Percentiles rank a stretch among this genome's conserved stretches.
Evolutionary conservation across 2,888 invertebrate species (phyloP).

Genomic region (Stomorhina lunata): DNA sequence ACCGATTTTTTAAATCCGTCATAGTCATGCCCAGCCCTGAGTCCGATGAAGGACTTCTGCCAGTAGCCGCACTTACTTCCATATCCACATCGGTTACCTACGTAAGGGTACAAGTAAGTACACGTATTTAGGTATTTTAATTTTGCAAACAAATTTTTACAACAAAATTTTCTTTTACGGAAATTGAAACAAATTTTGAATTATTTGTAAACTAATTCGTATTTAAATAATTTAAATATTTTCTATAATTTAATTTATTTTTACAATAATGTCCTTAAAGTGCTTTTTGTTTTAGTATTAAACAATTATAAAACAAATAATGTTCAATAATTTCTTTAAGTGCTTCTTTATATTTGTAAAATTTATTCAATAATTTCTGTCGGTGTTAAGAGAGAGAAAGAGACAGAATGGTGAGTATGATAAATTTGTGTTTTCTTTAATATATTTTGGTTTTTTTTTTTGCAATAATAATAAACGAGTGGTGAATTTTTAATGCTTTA

Average conservation of each 20-base stretch:
- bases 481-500: constrained; percentile 12
- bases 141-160: constrained; percentile 2
- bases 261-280: background rate
- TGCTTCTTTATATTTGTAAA: constrained; percentile 12
- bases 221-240: no score
- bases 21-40: constrained; percentile 95
- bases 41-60: constrained; percentile 95
- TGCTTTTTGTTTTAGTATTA: constrained; percentile 5
- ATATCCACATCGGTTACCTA: constrained; percentile 80
- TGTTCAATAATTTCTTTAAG: background rate
- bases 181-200: constrained; percentile 9
- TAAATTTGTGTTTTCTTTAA: background rate
- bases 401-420: constrained; percentile 14
- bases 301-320: no score
- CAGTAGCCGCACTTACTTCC: constrained; percentile 81
- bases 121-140: constrained; percentile 24
- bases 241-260: no score
- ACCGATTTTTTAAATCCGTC: constrained; percentile 86
- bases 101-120: constrained; percentile 66
- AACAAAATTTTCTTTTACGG: background rate
- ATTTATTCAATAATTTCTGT: constrained; percentile 11
- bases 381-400: constrained; percentile 7
- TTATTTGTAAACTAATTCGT: no score
- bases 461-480: no score
- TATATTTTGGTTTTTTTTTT: no score